Conservation (phyloP, 1,140 invertebrate genomes). For the Bombus soroeensis region DNA sequence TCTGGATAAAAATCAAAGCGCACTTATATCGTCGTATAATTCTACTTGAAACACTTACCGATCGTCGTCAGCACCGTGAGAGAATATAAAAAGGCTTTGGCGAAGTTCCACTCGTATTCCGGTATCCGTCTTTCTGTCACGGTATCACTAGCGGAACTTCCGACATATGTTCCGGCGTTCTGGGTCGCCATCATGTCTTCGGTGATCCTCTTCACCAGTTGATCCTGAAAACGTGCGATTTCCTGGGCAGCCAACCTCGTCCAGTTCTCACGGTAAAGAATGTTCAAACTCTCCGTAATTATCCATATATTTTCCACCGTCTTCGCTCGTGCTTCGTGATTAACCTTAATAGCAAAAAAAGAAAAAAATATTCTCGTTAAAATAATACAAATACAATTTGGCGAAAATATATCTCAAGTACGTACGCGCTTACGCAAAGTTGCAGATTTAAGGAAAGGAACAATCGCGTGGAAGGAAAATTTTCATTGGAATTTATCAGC, state of each 20-base stretch:
- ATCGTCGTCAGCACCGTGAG: conserved; percentile 98
- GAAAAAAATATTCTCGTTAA: neutral
- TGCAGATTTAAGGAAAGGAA: neutral
- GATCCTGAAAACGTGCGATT: conserved; percentile 94
- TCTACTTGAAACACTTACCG: conserved; percentile 86
- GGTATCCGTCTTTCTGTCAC: conserved; percentile 72
- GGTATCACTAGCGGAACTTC: conserved; percentile 67
- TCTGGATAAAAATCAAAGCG: no score
- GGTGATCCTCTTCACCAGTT: conserved; percentile 90
- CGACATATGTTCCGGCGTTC: conserved; percentile 75
- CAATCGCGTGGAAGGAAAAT: neutral
- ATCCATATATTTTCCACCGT: conserved; percentile 96
- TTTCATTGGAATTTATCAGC: neutral
- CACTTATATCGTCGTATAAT: neutral
- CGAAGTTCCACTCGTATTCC: conserved; percentile 94
- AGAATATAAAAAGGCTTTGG: conserved; percentile 97
- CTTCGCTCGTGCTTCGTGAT: conserved; percentile 87
- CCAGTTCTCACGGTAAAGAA: conserved; percentile 97
- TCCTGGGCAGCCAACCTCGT: conserved; percentile 93
- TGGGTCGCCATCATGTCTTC: conserved; percentile 87
- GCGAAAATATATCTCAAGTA: no score
- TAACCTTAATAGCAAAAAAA: conserved; percentile 68
- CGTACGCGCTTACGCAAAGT: no score
- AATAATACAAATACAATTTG: no score
- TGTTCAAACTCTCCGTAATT: conserved; percentile 96